These are phyloP conservation scores for Scopus umbretta DNA, from an alignment of 2,113 vertebrate species.

Conservation along the genomic window DNA sequence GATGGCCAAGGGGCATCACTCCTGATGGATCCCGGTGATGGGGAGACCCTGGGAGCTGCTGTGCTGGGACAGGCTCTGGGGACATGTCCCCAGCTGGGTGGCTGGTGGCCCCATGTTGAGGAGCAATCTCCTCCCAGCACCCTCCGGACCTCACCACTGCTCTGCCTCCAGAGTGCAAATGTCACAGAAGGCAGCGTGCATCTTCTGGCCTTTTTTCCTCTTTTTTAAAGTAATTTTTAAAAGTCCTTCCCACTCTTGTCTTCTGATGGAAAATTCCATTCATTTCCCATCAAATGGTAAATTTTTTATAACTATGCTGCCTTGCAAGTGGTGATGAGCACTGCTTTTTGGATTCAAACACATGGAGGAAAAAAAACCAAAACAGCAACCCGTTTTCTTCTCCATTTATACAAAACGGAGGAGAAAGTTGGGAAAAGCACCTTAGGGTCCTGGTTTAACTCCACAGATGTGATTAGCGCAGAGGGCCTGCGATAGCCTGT, in stretches of 20 bases:
- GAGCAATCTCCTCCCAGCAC: background rate
- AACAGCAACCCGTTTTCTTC: fast-evolving
- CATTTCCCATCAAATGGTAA: background rate
- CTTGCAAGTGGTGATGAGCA: background rate
- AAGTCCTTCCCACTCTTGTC: background rate
- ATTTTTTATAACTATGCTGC: fast-evolving
- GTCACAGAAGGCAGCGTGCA: background rate
- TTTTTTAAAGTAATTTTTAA: background rate
- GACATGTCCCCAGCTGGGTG: background rate
- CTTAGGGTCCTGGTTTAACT: no score
- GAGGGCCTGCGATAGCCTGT: background rate
- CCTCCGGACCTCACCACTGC: background rate
- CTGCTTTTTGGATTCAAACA: background rate
- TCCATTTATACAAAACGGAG: background rate
- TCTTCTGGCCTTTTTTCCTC: background rate
- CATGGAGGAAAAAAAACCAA: fast-evolving
- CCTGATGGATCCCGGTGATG: fast-evolving
- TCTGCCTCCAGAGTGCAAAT: background rate
- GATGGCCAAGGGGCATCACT: fast-evolving
- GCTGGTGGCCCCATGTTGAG: background rate
- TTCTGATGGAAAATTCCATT: background rate
- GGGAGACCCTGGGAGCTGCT: background rate
- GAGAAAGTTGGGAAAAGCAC: background rate
- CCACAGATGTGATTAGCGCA: background rate
- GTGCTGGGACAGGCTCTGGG: background rate